These are phyloP conservation scores for Sus cebifrons DNA, from an alignment of 2,797 vertebrate genomes.

Conservation along the genomic window DNA sequence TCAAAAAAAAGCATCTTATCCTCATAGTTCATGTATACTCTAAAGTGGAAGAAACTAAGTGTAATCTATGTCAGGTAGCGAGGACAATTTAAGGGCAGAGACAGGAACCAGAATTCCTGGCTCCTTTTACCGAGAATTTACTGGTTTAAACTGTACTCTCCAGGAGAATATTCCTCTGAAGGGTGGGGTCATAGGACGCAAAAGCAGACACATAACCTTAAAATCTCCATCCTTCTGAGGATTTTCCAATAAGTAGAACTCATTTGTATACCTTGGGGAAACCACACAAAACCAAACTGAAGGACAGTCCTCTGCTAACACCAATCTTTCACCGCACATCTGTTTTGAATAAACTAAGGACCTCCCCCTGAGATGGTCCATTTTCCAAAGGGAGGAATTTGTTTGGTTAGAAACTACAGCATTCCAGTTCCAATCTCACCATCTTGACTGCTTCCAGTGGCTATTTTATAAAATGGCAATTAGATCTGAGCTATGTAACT, in stretches of 20 bases:
- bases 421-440: slow-evolving; percentile 26
- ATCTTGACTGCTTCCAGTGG: neutral
- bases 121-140: neutral
- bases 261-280: neutral
- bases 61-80: neutral
- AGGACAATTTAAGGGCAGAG: neutral
- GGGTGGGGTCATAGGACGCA: neutral
- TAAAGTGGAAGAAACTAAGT: neutral
- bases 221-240: neutral
- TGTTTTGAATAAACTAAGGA: slow-evolving; percentile 71
- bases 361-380: neutral
- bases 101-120: neutral
- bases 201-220: neutral
- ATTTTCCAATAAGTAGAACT: slow-evolving; percentile 34
- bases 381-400: slow-evolving; percentile 67
- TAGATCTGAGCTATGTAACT: neutral
- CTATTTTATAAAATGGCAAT: slow-evolving; percentile 15
- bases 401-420: slow-evolving; percentile 61
- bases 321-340: slow-evolving; percentile 27
- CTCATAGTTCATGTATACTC: neutral
- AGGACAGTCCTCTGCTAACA: slow-evolving; percentile 36
- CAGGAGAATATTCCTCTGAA: neutral
- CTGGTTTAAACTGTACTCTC: neutral
- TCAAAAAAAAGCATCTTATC: neutral
- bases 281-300: neutral